Evolutionary conservation across 2,888 invertebrate species (phyloP), one percentile per base, ranked within the genome.

Genomic region (Dyspetes luteomarginatus): DNA sequence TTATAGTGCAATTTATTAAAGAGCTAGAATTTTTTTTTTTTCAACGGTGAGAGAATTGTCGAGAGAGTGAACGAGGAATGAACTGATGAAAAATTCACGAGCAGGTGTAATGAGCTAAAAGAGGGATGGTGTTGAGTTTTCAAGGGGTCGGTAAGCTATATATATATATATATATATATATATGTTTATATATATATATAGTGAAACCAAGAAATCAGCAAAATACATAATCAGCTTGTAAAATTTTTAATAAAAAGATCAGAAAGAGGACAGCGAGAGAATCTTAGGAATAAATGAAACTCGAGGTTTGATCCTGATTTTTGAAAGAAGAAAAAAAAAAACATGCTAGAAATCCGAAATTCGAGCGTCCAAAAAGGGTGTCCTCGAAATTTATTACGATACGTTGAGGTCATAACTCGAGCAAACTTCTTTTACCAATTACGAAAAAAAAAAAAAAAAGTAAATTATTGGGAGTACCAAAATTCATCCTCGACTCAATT

Each of bases 171-270:
- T n/a, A n/a, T n/a, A n/a, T n/a, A n/a, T n/a, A n/a, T n/a, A n/a
- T n/a, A n/a, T n/a, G n/a, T n/a, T n/a, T n/a, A n/a, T n/a, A n/a
- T n/a, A n/a, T n/a, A n/a, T n/a, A n/a, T n/a, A 83, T 76, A 78
- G 78, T 79, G 76, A 83, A 90, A 89, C 91, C 91, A 91, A 91
- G 89, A 91, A 90, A 87, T 90, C 90, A 90, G 83, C 83, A 67
- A 86, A 90, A 90, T 90, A 90, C 90, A 91, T 90, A 90, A 91
- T 91, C 90, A 88, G 82, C 82, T 80, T 83, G 30, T 19, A 50
- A 67, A 60, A 77, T 48, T 73, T 60, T 28, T 73, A 15, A 76
- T 55, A 19, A 62, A 72, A 22, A 62, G 36, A 74, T n/a, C 43
- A 55, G 64, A 60, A 45, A 67, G 67, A 22, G 9, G 36, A 36